These are phyloP conservation scores for Musca domestica DNA, from an alignment of 1,140 invertebrate genomes.

Conservation along the genomic window DNA sequence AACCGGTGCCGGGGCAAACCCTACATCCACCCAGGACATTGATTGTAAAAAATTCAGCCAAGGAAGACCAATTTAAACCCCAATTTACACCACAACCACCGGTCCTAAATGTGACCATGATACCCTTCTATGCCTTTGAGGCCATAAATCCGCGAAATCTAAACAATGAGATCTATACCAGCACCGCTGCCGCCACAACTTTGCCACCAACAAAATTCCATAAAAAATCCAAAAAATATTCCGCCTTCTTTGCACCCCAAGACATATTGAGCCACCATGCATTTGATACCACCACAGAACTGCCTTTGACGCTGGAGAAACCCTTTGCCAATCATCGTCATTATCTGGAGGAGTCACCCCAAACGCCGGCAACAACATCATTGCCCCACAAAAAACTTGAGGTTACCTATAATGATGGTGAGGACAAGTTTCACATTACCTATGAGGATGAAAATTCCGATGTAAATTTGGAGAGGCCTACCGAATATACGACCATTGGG, in stretches of 20 bases:
- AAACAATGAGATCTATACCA: not conserved
- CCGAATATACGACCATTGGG: not conserved
- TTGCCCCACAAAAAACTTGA: constrained; percentile 8
- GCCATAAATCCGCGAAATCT: constrained; percentile 31
- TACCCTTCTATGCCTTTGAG: constrained; percentile 49
- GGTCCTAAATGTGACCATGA: constrained; percentile 43
- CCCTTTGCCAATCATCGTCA: constrained; percentile 19
- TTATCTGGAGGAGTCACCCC: not conserved
- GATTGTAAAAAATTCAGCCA: constrained; percentile 33
- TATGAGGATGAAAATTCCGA: constrained; percentile 43
- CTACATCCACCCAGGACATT: constrained; percentile 43
- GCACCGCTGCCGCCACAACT: constrained; percentile 24
- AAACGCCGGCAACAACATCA: not conserved
- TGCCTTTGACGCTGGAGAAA: not conserved
- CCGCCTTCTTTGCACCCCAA: constrained; percentile 39
- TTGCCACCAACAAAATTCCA: constrained; percentile 26
- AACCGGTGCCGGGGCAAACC: constrained; percentile 45
- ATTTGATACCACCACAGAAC: constrained; percentile 2
- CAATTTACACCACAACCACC: constrained; percentile 35
- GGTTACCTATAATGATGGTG: constrained; percentile 22
- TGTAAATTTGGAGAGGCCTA: constrained; percentile 5
- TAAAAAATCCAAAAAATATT: constrained; percentile 44
- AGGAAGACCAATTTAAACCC: too few relatives aligned
- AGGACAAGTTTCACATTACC: constrained; percentile 30
- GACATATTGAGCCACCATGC: constrained; percentile 40